Percentiles rank a stretch among this genome's conserved stretches.
phyloP scores from a whole-genome alignment of 2,888 invertebrate genomes.

The Argynnis bischoffii region DNA sequence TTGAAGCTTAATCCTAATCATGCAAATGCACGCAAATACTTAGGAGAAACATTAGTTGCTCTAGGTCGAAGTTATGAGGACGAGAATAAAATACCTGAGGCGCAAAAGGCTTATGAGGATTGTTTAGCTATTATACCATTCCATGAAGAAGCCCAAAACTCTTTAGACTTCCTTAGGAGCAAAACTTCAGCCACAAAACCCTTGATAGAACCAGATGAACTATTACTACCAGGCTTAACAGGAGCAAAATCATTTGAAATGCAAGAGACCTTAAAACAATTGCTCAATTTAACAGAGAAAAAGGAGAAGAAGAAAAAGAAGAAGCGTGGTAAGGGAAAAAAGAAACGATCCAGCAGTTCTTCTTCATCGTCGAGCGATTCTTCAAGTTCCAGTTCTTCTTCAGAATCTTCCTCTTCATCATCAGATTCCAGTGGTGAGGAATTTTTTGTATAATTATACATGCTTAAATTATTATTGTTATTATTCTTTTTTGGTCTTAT shows the following conservation, averaged over 20 bases:
- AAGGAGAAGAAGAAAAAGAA: conserved; percentile 86
- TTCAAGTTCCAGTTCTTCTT: conserved; percentile 84
- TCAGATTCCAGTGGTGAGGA: conserved; percentile 79
- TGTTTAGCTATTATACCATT: conserved; percentile 92
- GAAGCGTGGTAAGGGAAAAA: conserved; percentile 85
- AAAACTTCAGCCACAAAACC: conserved; percentile 83
- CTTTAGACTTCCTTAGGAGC: conserved; percentile 90
- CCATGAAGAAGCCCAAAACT: conserved; percentile 93
- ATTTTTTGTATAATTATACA: conserved; percentile 24
- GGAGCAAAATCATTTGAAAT: conserved; percentile 83
- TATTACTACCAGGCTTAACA: conserved; percentile 83
- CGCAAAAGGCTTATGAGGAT: conserved; percentile 91
- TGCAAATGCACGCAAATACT: conserved; percentile 95
- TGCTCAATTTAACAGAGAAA: conserved; percentile 84
- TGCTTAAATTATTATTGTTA: neutral
- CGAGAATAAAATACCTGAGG: conserved; percentile 92
- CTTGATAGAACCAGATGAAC: conserved; percentile 84
- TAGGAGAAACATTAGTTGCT: conserved; percentile 95
- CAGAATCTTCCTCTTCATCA: conserved; percentile 82
- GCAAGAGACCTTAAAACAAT: conserved; percentile 85
- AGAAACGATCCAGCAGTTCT: conserved; percentile 84
- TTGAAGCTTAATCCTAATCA: conserved; percentile 94
- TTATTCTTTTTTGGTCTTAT: too few relatives aligned
- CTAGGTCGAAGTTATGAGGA: conserved; percentile 94
- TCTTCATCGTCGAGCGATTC: conserved; percentile 87